Evolutionary conservation across 2,888 invertebrate species (phyloP).

Genomic region (Scaptomyza polygonia): DNA sequence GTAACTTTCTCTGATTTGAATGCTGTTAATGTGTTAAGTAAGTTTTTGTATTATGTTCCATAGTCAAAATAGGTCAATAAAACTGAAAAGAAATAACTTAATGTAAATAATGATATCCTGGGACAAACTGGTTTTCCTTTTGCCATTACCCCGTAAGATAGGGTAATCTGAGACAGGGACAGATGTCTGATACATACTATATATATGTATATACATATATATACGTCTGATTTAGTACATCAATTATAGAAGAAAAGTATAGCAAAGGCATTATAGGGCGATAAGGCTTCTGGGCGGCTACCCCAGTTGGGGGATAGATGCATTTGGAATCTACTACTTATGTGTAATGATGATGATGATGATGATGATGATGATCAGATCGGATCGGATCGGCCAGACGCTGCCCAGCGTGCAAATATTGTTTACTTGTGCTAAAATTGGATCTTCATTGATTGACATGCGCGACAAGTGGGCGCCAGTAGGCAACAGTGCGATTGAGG

Average conservation of each 20-base stretch:
- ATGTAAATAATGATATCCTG: background rate
- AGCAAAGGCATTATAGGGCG: slow-evolving; percentile 4
- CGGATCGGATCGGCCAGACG: slow-evolving; percentile 22
- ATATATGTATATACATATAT: background rate
- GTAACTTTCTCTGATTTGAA: too few relatives aligned
- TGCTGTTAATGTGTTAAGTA: too few relatives aligned
- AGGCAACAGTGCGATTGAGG: slow-evolving; percentile 43
- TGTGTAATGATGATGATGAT: slow-evolving; percentile 18
- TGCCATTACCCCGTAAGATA: slow-evolving; percentile 3
- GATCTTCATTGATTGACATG: slow-evolving; percentile 79
- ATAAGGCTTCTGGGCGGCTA: slow-evolving; percentile 44
- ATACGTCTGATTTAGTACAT: background rate
- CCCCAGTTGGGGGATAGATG: slow-evolving; percentile 31
- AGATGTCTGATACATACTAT: background rate
- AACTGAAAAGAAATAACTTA: background rate
- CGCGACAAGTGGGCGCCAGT: slow-evolving; percentile 70
- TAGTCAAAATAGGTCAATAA: slow-evolving; percentile 1
- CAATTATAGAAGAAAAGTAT: background rate
- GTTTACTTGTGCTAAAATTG: slow-evolving; percentile 80
- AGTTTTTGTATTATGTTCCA: too few relatives aligned
- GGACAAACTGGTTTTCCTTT: slow-evolving; percentile 26
- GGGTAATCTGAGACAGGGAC: slow-evolving; percentile 9
- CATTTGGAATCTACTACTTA: slow-evolving; percentile 25
- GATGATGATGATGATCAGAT: slow-evolving; percentile 18
- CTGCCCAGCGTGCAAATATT: slow-evolving; percentile 64